phyloP scores from a whole-genome alignment of 1,140 invertebrate genomes.

The Lethocerus indicus region DNA sequence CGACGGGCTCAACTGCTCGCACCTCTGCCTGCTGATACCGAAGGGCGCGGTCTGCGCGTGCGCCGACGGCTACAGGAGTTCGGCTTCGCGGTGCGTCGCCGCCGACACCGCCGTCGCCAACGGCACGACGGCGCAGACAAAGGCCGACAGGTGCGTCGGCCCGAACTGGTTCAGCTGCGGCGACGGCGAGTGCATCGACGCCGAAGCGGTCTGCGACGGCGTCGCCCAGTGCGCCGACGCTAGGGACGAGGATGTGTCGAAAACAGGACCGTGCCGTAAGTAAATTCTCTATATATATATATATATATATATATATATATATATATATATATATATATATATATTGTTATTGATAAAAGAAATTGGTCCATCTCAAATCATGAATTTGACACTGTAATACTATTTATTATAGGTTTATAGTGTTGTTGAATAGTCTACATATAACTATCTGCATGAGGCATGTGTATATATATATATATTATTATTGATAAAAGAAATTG shows the following conservation, averaged over 20 bases:
- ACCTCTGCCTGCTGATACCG: slow-evolving; percentile 35
- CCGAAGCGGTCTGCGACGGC: slow-evolving; percentile 34
- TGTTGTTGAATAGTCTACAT: not conserved
- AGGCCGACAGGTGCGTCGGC: not conserved
- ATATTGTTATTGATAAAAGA: no score
- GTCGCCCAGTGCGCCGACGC: slow-evolving; percentile 32
- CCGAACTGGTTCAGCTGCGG: slow-evolving; percentile 24
- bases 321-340: no score
- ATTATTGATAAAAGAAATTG: not conserved
- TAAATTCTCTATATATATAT: not conserved
- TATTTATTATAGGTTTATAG: not conserved
- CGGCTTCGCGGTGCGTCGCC: not conserved
- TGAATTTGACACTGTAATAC: no score
- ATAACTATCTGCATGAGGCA: not conserved
- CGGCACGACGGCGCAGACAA: not conserved
- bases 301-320: not conserved
- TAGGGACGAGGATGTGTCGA: slow-evolving; percentile 28
- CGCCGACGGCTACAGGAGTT: slow-evolving; percentile 25
- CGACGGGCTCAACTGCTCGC: not conserved
- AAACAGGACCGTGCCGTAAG: slow-evolving; percentile 10
- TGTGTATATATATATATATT: not conserved
- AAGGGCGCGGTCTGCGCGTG: slow-evolving; percentile 32
- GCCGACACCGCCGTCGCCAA: not conserved
- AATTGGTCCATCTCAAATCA: no score
- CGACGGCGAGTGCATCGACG: slow-evolving; percentile 24